A percentile compares a stretch with the other conserved stretches of the same genome.
Conservation (phyloP, 2,797 vertebrate species). For the Phylloscopus collybita region DNA sequence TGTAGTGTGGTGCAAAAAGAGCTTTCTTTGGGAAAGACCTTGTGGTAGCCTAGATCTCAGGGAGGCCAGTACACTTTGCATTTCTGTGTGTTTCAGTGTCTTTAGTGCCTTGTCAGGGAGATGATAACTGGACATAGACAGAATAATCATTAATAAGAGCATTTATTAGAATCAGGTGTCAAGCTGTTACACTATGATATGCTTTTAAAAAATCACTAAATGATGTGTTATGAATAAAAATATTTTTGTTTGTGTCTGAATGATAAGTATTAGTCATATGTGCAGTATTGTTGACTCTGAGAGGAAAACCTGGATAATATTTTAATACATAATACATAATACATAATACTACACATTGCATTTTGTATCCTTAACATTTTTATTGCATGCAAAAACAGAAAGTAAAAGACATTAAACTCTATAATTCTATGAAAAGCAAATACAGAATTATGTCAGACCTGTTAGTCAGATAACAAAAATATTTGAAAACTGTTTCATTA, state of each 20-base stretch:
- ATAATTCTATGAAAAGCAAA: background rate
- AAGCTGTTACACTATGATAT: background rate
- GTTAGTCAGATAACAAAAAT: background rate
- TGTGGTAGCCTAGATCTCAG: background rate
- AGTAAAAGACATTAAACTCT: background rate
- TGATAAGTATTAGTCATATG: background rate
- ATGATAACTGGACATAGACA: background rate
- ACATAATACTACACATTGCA: background rate
- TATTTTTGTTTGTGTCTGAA: background rate
- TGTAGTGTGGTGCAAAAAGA: background rate
- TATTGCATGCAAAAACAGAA: background rate
- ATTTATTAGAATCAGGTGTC: slow-evolving; percentile 11
- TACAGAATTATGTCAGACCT: background rate
- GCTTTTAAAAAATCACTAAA: background rate
- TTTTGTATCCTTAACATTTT: background rate
- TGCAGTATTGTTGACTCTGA: background rate
- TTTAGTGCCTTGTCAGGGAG: background rate
- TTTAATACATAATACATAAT: background rate
- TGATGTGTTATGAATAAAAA: background rate
- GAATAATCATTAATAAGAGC: background rate
- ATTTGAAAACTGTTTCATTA: background rate
- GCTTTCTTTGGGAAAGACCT: background rate
- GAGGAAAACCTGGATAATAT: background rate
- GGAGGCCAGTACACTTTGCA: background rate
- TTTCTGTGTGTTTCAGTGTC: background rate